Evolutionary conservation across 1,140 invertebrate genomes (phyloP), one percentile per base, ranked within the genome.

Genomic region (Lysiphlebus fabarum): DNA sequence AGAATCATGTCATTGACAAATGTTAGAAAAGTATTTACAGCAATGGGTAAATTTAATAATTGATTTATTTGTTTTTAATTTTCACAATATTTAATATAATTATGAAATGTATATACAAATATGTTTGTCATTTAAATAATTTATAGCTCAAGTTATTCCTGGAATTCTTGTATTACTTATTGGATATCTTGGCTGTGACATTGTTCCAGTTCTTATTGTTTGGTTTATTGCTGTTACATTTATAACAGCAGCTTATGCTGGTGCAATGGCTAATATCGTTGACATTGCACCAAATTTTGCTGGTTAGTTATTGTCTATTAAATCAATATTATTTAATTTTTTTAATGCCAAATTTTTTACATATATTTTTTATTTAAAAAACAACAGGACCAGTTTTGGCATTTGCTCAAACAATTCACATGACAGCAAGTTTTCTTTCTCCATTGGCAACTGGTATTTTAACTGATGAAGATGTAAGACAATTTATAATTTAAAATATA

Each of bases 191-290:
- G 85, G 86, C 59, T 86, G 85, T 69, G 75, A 82, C 59, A 78
- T 87, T 42, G 66, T 77, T n/a, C 64, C 83, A 42, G 82, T 86
- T 14, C 67, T 88, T 50, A 68, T 85, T 8, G 73, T 86, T 40
- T 89, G 87, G 87, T 88, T 87, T 66, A 72, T 85, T 65, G 85
- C 86, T 37, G 86, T 89, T n/a, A 86, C 85, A 51, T 74, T 88
- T 26, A 87, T 89, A 63, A 88, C 87, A 44, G 86, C 87, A 40
- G 83, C 86, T 1, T 89, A 89, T 69, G 87, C 87, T 6, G 87
- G 87, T 53, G 87, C 87, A n/a, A 89, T 89, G 87, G 86, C 86
- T 0, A 88, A 84, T 66, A 85, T 89, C 63, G 87, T 89, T 12
- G 87, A 89, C 65, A 86, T 89, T 54, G 86, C 86, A 7, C 87